Evolutionary conservation across 2,888 invertebrate genomes (phyloP).

Genomic region (Fissipunctia ypsillon): DNA sequence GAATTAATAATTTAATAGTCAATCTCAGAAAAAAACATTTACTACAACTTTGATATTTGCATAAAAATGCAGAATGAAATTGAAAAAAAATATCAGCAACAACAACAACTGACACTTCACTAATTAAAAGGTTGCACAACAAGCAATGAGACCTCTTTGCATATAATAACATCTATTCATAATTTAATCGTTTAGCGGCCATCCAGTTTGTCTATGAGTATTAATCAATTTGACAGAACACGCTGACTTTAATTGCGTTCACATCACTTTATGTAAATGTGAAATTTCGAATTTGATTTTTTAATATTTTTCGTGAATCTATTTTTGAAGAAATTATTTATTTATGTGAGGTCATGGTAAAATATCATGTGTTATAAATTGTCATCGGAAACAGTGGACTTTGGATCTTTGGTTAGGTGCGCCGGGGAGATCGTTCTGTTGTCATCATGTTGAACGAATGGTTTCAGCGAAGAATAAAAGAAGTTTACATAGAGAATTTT

Average conservation of each 20-base stretch:
- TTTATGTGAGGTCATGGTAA: conserved; percentile 85
- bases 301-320: conserved; percentile 88
- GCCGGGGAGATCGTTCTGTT: conserved; percentile 75
- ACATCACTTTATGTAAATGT: conserved; percentile 81
- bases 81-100: not conserved
- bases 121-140: not conserved
- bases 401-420: conserved; percentile 79
- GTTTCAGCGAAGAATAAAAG: conserved; percentile 84
- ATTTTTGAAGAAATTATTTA: conserved; percentile 90
- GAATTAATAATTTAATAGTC: not conserved
- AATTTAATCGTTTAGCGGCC: conserved; percentile 51
- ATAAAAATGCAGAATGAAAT: not conserved
- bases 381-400: conserved; percentile 73
- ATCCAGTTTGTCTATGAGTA: conserved; percentile 68
- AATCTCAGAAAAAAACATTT: not conserved
- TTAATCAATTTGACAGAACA: conserved; percentile 68
- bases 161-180: conserved; percentile 39
- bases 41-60: too few species aligned
- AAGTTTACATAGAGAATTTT: conserved; percentile 80
- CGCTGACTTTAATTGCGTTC: conserved; percentile 77
- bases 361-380: conserved; percentile 88
- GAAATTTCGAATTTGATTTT: conserved; percentile 88
- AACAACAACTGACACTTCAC: not conserved
- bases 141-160: conserved; percentile 34
- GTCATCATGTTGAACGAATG: conserved; percentile 90